Conservation (phyloP, 2,797 vertebrate genomes). For the Scarus forsteni region DNA sequence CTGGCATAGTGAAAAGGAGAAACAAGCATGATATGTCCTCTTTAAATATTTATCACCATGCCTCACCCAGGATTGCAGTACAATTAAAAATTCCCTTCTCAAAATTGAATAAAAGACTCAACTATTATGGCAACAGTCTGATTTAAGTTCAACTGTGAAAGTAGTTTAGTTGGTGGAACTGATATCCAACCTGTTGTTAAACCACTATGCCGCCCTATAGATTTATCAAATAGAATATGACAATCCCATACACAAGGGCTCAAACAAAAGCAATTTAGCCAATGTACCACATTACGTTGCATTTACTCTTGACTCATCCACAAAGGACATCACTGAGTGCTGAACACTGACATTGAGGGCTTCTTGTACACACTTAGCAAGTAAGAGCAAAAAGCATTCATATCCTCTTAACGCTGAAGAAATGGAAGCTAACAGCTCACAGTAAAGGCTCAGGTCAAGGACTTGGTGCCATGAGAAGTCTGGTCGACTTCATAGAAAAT, state of each 20-base stretch:
- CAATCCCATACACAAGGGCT: constrained; percentile 21
- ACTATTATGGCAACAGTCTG: too few relatives aligned
- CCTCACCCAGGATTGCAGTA: too few relatives aligned
- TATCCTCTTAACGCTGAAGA: constrained; percentile 36
- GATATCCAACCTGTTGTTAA: neutral
- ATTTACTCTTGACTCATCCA: constrained; percentile 22
- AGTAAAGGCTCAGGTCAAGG: constrained; percentile 60
- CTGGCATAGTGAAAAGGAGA: too few relatives aligned
- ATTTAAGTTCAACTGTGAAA: too few relatives aligned
- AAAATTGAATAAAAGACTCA: too few relatives aligned
- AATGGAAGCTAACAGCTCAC: constrained; percentile 47
- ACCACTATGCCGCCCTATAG: neutral
- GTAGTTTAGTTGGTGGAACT: too few relatives aligned
- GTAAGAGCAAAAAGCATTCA: constrained; percentile 48
- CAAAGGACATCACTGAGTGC: constrained; percentile 42
- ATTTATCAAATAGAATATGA: neutral
- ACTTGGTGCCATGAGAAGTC: constrained; percentile 54
- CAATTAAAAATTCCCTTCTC: too few relatives aligned
- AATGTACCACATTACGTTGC: neutral
- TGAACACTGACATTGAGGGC: constrained; percentile 31
- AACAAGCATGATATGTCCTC: too few relatives aligned
- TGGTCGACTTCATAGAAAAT: constrained; percentile 60
- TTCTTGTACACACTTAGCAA: constrained; percentile 35
- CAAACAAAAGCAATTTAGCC: constrained; percentile 9
- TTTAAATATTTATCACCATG: too few relatives aligned